Evolutionary conservation across 1,140 invertebrate genomes (phyloP).

Genomic region (Conus ventricosus): DNA sequence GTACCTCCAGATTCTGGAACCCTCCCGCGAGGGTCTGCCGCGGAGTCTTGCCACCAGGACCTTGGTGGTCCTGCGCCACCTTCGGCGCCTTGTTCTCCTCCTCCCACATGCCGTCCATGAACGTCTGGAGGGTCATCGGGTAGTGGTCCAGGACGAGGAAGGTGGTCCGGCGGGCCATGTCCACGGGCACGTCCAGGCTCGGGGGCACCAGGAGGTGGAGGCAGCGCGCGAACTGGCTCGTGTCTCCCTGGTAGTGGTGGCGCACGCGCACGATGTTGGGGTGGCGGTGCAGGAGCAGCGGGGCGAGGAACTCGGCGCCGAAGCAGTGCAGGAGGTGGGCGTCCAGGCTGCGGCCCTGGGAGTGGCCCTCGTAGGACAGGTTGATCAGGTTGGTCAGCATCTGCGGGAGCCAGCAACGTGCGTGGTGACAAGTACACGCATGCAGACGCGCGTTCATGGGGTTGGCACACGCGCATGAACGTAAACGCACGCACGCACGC

Average conservation of each 20-base stretch:
- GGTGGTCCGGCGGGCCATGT: constrained; percentile 48
- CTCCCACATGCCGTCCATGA: constrained; percentile 31
- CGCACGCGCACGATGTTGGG: constrained; percentile 49
- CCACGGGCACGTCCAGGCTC: constrained; percentile 47
- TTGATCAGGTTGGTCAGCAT: constrained; percentile 57
- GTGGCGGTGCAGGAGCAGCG: constrained; percentile 40
- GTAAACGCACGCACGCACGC: too few relatives aligned
- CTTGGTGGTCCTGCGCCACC: too few relatives aligned
- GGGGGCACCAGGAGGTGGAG: constrained; percentile 39
- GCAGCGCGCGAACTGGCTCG: constrained; percentile 44
- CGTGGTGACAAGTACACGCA: neutral
- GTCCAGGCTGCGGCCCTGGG: constrained; percentile 47
- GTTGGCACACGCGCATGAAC: neutral
- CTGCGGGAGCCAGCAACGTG: constrained; percentile 25
- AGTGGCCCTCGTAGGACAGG: constrained; percentile 36
- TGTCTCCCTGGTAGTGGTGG: constrained; percentile 52
- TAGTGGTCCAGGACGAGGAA: constrained; percentile 55
- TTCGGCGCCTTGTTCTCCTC: neutral
- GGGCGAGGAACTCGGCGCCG: constrained; percentile 50
- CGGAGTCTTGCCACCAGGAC: neutral
- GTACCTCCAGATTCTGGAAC: too few relatives aligned
- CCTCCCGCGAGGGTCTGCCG: neutral
- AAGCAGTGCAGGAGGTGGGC: constrained; percentile 44
- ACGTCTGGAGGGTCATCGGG: constrained; percentile 50
- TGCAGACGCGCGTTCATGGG: neutral